A percentile compares a stretch with the other conserved stretches of the same genome.
Evolutionary conservation across 2,113 vertebrate genomes (phyloP).

Genomic region (Ariopsis seemanni): DNA sequence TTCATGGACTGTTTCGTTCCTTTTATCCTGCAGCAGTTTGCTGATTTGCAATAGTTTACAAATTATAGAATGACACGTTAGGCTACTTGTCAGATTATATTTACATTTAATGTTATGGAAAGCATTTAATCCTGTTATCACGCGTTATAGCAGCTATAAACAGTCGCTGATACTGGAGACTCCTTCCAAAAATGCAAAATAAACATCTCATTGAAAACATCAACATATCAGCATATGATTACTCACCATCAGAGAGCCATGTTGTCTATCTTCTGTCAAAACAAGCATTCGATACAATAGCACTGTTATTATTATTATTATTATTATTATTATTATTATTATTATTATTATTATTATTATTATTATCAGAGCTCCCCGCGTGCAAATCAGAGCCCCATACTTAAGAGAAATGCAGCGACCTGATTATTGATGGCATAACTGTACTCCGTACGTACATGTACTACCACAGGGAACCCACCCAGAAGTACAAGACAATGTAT

Average conservation of each 20-base stretch:
- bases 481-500: no score
- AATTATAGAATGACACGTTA: background rate
- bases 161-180: background rate
- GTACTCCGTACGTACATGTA: no score
- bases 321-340: background rate
- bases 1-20: background rate
- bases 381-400: no score
- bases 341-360: background rate
- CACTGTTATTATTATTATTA: background rate
- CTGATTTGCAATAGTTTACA: background rate
- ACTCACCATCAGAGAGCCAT: background rate
- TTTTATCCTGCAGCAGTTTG: background rate
- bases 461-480: no score
- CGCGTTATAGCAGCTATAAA: background rate
- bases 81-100: background rate
- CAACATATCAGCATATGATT: background rate
- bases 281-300: background rate
- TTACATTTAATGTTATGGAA: background rate
- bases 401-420: no score
- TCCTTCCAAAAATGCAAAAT: background rate
- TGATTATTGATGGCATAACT: no score
- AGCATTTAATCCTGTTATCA: background rate
- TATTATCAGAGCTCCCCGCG: background rate
- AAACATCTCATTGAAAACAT: background rate
- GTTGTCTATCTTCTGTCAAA: background rate